Conservation (phyloP, 2,888 invertebrate species). For the Choristoneura rosaceana region DNA sequence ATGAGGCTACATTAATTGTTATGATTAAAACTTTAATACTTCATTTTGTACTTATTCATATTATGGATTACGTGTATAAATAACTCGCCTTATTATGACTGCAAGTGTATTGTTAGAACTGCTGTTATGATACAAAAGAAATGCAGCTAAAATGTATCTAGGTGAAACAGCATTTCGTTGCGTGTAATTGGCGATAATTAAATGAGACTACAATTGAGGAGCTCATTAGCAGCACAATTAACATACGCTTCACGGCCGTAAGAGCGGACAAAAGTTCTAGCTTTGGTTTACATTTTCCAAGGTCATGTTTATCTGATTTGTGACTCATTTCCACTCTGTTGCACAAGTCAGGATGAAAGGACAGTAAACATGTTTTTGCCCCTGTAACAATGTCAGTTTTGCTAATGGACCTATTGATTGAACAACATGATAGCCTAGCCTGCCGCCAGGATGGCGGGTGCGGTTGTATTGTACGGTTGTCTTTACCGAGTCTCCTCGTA, state of each 20-base stretch:
- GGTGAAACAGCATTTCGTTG: slow-evolving; percentile 43
- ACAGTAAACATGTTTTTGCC: slow-evolving; percentile 11
- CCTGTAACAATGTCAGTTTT: not conserved
- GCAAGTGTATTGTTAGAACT: slow-evolving; percentile 1
- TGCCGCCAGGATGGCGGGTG: slow-evolving; percentile 1
- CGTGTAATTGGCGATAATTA: slow-evolving; percentile 55
- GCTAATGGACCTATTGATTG: not conserved
- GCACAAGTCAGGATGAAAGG: slow-evolving; percentile 10
- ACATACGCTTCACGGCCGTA: slow-evolving; percentile 65
- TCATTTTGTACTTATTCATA: not conserved
- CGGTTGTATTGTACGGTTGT: not conserved
- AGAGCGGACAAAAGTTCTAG: slow-evolving; percentile 45
- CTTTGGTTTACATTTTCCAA: slow-evolving; percentile 33
- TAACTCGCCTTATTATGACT: slow-evolving; percentile 19
- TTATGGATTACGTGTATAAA: slow-evolving; percentile 3
- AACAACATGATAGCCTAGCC: not conserved
- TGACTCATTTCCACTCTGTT: slow-evolving; percentile 52
- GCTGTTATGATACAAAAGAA: slow-evolving; percentile 14
- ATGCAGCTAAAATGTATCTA: slow-evolving; percentile 32
- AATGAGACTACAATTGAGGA: slow-evolving; percentile 52
- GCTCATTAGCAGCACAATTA: slow-evolving; percentile 72
- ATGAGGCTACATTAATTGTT: not conserved
- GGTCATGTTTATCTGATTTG: slow-evolving; percentile 46
- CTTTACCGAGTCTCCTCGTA: not conserved
- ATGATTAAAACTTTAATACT: not conserved